These are phyloP conservation scores for Caenorhabditis virilis DNA, from an alignment of 2,888 invertebrate species.

Conservation along the genomic window DNA sequence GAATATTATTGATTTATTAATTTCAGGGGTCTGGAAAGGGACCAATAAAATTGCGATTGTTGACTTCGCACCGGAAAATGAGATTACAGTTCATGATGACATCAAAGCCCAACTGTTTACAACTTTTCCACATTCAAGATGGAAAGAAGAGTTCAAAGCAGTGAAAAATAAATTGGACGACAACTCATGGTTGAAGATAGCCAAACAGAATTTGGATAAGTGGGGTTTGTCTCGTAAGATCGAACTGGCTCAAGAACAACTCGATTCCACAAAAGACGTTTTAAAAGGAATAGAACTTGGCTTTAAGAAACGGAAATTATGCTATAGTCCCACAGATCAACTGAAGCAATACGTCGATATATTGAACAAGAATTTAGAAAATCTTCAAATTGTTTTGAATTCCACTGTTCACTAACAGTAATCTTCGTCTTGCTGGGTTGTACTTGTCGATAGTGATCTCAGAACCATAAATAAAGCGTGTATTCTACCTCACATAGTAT, in stretches of 20 bases:
- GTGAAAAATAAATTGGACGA: conserved; percentile 15
- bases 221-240: conserved; percentile 13
- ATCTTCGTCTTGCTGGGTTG: conserved; percentile 1
- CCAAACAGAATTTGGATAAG: conserved; percentile 15
- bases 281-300: conserved; percentile 8
- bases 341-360: conserved; percentile 14
- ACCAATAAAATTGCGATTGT: conserved; percentile 12
- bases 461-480: too few relatives aligned
- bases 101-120: conserved; percentile 14
- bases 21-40: conserved; percentile 15
- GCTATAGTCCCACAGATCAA: not conserved
- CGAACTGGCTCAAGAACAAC: conserved; percentile 15
- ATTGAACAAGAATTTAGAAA: conserved; percentile 10
- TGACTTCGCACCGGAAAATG: conserved; percentile 3
- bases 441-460: too few relatives aligned
- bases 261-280: conserved; percentile 10
- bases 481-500: too few relatives aligned
- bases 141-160: conserved; percentile 6
- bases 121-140: conserved; percentile 10
- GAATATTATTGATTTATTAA: conserved; percentile 15
- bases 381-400: conserved; percentile 15
- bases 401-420: conserved; percentile 4
- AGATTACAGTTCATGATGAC: conserved; percentile 3
- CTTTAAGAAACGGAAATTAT: conserved; percentile 3
- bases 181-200: conserved; percentile 19